Evolutionary conservation across 2,888 invertebrate genomes (phyloP), one percentile per base, ranked within the genome.

Genomic region (Drosophila monieri): DNA sequence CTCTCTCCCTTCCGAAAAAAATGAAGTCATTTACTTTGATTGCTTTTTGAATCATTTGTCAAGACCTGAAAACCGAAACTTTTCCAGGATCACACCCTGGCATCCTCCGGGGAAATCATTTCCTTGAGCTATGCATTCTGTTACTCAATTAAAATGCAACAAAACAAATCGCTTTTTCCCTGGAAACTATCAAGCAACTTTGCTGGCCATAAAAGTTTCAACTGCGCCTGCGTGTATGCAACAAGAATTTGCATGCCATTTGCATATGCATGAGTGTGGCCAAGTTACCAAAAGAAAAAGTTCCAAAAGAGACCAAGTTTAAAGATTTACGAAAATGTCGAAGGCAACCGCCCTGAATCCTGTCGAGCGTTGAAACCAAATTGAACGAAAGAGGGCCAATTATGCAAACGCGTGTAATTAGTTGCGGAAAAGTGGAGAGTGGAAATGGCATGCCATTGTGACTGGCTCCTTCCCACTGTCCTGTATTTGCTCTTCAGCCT

Each of bases 331-430:
- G 74, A 55, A 60, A 60, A 53, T 53, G 70, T n/a, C 14, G 35
- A 23, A 23, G 21, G 21, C 5, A 23, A 23, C 21, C 21, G 21
- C 21, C 3, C 5, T 23, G 21, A 23, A 23, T 23, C 21, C 21
- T 23, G 54, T 60, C 48, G 70, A 70, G 48, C 49, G 71, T 46
- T 49, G 48, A 60, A 70, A 52, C 71, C 44, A 61, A 71, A 69
- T 84, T 85, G 72, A 85, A 83, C 85, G 86, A 85, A 81, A 83
- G 74, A 62, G 68, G 71, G 65, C 69, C 78, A 85, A 85, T 85
- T 85, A 85, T 85, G 84, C 78, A 85, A 85, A 83, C 83, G 88
- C 84, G 60, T 79, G 86, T 85, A 85, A 85, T 85, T 88, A 85
- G 88, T 76, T 56, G 53, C 41, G 10, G 25, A 47, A 18, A 58